phyloP scores from a whole-genome alignment of 1,140 invertebrate species.

The Apis mellifera region DNA sequence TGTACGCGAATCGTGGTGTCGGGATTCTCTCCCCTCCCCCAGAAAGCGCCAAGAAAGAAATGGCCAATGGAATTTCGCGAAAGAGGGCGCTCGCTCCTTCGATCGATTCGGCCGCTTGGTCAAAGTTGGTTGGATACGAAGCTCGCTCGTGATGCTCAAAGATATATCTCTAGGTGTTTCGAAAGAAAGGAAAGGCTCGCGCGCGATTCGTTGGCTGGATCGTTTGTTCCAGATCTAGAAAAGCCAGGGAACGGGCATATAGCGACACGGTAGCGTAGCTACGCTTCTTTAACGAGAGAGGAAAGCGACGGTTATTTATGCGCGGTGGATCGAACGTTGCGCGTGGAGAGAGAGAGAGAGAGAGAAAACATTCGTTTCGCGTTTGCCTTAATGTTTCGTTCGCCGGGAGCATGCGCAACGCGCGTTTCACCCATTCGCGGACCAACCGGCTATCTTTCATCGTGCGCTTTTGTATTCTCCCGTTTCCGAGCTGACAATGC shows the following conservation, averaged over 20 bases:
- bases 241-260: slow-evolving; percentile 44
- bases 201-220: slow-evolving; percentile 42
- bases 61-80: neutral
- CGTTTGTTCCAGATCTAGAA: slow-evolving; percentile 59
- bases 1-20: too few relatives aligned
- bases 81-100: slow-evolving; percentile 11
- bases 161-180: slow-evolving; percentile 35
- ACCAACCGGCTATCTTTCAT: slow-evolving; percentile 42
- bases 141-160: neutral
- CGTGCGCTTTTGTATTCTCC: slow-evolving; percentile 45
- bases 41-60: too few relatives aligned
- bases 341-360: neutral
- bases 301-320: slow-evolving; percentile 24
- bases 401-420: slow-evolving; percentile 28
- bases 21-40: neutral
- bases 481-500: slow-evolving; percentile 42
- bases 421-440: slow-evolving; percentile 24
- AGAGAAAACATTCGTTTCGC: slow-evolving; percentile 39
- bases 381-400: slow-evolving; percentile 30
- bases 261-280: slow-evolving; percentile 46
- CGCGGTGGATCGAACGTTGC: slow-evolving; percentile 31
- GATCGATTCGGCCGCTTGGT: too few relatives aligned
- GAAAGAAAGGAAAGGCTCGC: slow-evolving; percentile 48
- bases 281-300: slow-evolving; percentile 44
- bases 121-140: too few relatives aligned